Conservation (phyloP, 2,888 invertebrate genomes). For the Pseudeuparius sepicola region DNA sequence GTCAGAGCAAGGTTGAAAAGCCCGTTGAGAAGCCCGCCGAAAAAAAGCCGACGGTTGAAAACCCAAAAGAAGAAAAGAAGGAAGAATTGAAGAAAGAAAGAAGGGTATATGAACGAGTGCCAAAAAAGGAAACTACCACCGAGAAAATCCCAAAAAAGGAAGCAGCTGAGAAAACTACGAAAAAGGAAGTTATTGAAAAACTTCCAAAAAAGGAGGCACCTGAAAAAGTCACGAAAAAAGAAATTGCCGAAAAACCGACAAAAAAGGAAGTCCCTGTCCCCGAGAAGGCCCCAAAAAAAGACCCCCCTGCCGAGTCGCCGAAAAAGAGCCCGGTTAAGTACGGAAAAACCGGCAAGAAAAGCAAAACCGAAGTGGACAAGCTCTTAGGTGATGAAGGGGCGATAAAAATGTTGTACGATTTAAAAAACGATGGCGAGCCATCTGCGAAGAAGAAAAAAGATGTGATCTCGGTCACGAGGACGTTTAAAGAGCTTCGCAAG, state of each 20-base stretch:
- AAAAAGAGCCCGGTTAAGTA: conserved; percentile 12
- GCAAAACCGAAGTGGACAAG: conserved; percentile 58
- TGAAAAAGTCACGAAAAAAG: conserved; percentile 2
- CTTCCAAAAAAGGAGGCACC: conserved; percentile 4
- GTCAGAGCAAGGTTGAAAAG: conserved; percentile 6
- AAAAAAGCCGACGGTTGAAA: conserved; percentile 16
- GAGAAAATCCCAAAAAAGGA: conserved; percentile 15
- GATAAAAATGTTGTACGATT: conserved; percentile 72
- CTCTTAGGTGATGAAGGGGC: conserved; percentile 79
- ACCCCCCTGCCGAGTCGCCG: conserved; percentile 10
- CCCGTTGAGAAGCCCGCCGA: conserved; percentile 15
- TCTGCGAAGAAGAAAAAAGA: conserved; percentile 28
- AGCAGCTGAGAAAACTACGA: conserved; percentile 15
- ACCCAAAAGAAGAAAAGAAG: no score
- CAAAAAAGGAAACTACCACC: conserved; percentile 19
- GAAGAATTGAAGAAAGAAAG: no score
- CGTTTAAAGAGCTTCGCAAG: conserved; percentile 33
- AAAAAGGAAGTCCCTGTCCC: conserved; percentile 9
- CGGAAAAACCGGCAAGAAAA: no score
- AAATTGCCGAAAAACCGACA: conserved; percentile 15
- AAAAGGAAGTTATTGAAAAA: conserved; percentile 16
- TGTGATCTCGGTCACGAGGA: conserved; percentile 31
- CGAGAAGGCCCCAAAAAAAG: conserved; percentile 12
- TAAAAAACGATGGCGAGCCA: conserved; percentile 47
- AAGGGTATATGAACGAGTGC: conserved; percentile 3